phyloP scores from a whole-genome alignment of 2,797 vertebrate genomes.

The Artibeus lituratus region DNA sequence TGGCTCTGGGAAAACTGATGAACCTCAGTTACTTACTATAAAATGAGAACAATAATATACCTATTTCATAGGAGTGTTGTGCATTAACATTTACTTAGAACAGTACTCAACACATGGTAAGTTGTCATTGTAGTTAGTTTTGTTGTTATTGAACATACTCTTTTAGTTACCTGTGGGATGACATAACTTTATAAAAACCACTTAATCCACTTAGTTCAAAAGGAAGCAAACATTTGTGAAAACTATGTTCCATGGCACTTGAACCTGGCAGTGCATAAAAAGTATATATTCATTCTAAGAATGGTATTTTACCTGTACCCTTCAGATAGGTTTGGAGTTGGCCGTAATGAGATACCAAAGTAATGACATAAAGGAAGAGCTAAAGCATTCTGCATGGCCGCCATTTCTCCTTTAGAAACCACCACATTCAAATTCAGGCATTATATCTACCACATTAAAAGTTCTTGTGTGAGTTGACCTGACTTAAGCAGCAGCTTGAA shows the following conservation, averaged over 20 bases:
- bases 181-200: conserved; percentile 24
- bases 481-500: neutral
- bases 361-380: neutral
- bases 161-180: conserved; percentile 4
- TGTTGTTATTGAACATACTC: neutral
- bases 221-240: conserved; percentile 33
- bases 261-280: neutral
- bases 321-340: conserved; percentile 14
- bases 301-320: neutral
- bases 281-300: neutral
- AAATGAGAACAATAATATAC: neutral
- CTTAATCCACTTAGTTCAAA: conserved; percentile 1
- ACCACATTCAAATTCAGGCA: neutral
- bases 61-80: neutral
- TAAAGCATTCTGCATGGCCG: neutral
- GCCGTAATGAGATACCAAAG: neutral
- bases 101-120: neutral
- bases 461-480: neutral
- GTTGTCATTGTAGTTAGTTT: neutral
- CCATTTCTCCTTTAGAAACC: neutral
- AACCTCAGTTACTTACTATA: conserved; percentile 4
- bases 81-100: neutral
- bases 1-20: neutral
- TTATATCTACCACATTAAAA: neutral
- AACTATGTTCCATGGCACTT: neutral